Base-by-base conservation (phyloP, 1,140 invertebrate species). In the Tetramorium simillimum region DNA sequence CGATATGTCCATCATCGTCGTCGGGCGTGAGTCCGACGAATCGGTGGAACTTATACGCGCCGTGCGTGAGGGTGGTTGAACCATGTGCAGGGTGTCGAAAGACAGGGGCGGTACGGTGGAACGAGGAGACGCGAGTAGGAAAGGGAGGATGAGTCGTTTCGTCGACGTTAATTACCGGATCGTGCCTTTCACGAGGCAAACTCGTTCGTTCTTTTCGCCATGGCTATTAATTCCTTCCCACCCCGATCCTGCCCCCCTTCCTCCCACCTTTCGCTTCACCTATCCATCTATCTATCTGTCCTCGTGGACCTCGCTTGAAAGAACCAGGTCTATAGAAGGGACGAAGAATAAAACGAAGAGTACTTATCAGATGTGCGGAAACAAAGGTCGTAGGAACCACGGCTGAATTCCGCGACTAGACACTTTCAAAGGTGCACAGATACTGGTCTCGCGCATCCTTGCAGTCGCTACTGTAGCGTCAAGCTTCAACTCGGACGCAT, bases 291-390 rank as follows among this genome's bases (percentile, higher is more conserved):
- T 53, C 65, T 82, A 73, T 80, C 67, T 60, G 60, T 53, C 76
- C 82, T 49, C 51, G 46, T 51, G 10, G 67, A 56, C 2, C 46
- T 75, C 37, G 65, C 12, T 40, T 21, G 67, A 46, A 33, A 53
- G 10, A 73, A 49, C 70, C 51, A 28, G 12, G 12, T 53, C 37
- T 37, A 53, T 37, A 63, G 9, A 53, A 58, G 18, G 33, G 18
- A 56, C 24, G 49, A 65, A 33, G 43, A 37, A 62, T 69, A 60
- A 75, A 73, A 82, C 43, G 46, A 84, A 63, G 77, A 58, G 63
- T 58, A 72, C 49, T 92, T 93, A 93, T 93, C 92, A 92, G 90
- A 92, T 93, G 87, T 88, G 88, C 85, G 90, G 90, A 92, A 92
- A 94, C 92, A 93, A 94, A 93, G 92, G 89, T 92, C 84, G 81